Conservation (phyloP, 2,888 invertebrate species). For the Phymatocera aterrima region DNA sequence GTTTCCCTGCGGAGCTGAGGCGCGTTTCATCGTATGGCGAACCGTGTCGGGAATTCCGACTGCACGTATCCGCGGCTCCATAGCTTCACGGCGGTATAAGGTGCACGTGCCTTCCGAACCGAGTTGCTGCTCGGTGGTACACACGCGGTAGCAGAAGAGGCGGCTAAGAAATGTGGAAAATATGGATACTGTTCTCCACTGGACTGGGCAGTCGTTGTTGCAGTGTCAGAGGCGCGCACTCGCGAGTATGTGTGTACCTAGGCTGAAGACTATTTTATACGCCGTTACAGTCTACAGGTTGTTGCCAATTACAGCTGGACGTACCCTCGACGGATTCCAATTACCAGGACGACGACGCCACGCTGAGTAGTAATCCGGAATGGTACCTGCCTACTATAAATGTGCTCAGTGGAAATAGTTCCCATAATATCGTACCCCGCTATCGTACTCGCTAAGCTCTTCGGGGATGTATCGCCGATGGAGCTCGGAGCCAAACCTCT, state of each 20-base stretch:
- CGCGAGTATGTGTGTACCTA: neutral
- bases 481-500: too few species aligned
- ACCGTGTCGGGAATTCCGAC: too few species aligned
- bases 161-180: constrained; percentile 23
- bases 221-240: neutral
- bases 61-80: neutral
- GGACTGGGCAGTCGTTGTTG: constrained; percentile 7
- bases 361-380: constrained; percentile 25
- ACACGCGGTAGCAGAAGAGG: too few species aligned
- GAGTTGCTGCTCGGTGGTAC: too few species aligned
- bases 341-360: constrained; percentile 18
- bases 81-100: neutral
- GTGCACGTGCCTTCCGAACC: too few species aligned
- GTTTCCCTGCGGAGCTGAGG: too few species aligned
- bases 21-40: too few species aligned
- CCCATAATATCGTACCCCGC: neutral
- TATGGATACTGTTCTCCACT: constrained; percentile 10
- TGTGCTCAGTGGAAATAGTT: neutral
- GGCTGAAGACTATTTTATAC: neutral
- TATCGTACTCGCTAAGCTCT: neutral
- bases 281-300: too few species aligned
- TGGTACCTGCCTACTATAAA: neutral
- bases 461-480: too few species aligned
- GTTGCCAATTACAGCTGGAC: constrained; percentile 38
- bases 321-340: constrained; percentile 38